Conservation (phyloP, 2,888 invertebrate genomes). For the Orchestes rusci region DNA sequence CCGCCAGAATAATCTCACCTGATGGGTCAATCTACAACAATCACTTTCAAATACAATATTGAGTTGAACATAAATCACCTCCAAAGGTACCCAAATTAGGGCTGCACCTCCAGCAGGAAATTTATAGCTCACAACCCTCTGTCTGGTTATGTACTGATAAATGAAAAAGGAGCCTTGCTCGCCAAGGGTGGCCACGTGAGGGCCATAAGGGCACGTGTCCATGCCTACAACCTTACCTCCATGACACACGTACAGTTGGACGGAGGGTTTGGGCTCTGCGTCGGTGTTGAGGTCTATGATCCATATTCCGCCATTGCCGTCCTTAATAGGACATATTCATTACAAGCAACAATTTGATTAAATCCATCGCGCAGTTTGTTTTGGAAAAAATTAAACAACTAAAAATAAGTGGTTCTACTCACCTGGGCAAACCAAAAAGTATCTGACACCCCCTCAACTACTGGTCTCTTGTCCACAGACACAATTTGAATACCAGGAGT, state of each 20-base stretch:
- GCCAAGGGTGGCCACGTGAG: slow-evolving; percentile 66
- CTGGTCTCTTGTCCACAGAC: slow-evolving; percentile 47
- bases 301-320: slow-evolving; percentile 81
- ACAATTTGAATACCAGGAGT: slow-evolving; percentile 47
- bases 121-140: slow-evolving; percentile 53
- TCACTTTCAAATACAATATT: neutral
- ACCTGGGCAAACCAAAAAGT: slow-evolving; percentile 72
- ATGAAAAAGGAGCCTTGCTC: slow-evolving; percentile 65
- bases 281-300: slow-evolving; percentile 57
- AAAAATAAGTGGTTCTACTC: slow-evolving; percentile 19
- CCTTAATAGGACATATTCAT: slow-evolving; percentile 46
- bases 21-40: slow-evolving; percentile 34
- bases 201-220: slow-evolving; percentile 60
- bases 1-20: slow-evolving; percentile 60
- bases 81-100: slow-evolving; percentile 64
- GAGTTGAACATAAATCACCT: slow-evolving; percentile 42
- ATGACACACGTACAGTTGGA: slow-evolving; percentile 59
- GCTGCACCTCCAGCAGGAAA: slow-evolving; percentile 53
- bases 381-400: neutral
- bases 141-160: slow-evolving; percentile 58
- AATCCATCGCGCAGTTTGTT: neutral
- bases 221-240: slow-evolving; percentile 67
- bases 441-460: slow-evolving; percentile 37
- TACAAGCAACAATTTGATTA: neutral
- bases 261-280: slow-evolving; percentile 41